Evolutionary conservation across 2,888 invertebrate species (phyloP).

Genomic region (Neuroscelio doddi): DNA sequence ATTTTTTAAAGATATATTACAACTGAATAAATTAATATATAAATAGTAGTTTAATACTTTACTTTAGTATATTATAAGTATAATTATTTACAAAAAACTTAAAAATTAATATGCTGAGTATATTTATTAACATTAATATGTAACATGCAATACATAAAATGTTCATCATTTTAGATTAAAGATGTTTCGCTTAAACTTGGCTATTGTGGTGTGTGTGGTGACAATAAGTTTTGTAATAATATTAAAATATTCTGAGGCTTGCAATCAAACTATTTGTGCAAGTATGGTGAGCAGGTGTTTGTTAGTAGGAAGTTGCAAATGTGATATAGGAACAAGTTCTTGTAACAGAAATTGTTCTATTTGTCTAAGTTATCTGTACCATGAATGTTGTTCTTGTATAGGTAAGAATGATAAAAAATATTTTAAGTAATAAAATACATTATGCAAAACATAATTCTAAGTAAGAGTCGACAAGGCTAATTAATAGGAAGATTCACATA

Average conservation of each 20-base stretch:
- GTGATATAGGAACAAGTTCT: constrained; percentile 16
- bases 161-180: no score
- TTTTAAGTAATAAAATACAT: background rate
- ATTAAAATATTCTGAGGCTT: constrained; percentile 10
- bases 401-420: constrained; percentile 19
- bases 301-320: constrained; percentile 16
- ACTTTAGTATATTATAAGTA: no score
- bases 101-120: no score
- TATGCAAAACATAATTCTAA: background rate
- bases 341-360: constrained; percentile 28
- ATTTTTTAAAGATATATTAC: no score
- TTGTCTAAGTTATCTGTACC: constrained; percentile 20
- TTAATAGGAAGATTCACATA: no score
- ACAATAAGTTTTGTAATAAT: background rate
- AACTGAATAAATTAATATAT: no score
- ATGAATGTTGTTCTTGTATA: constrained; percentile 28
- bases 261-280: constrained; percentile 28
- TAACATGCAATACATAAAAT: no score
- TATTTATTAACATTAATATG: no score
- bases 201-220: constrained; percentile 2
- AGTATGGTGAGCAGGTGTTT: constrained; percentile 28
- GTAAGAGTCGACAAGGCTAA: no score
- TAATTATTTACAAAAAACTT: no score
- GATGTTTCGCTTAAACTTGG: no score
- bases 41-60: no score